Conservation (phyloP, 2,113 vertebrate species). For the Picathartes gymnocephalus region DNA sequence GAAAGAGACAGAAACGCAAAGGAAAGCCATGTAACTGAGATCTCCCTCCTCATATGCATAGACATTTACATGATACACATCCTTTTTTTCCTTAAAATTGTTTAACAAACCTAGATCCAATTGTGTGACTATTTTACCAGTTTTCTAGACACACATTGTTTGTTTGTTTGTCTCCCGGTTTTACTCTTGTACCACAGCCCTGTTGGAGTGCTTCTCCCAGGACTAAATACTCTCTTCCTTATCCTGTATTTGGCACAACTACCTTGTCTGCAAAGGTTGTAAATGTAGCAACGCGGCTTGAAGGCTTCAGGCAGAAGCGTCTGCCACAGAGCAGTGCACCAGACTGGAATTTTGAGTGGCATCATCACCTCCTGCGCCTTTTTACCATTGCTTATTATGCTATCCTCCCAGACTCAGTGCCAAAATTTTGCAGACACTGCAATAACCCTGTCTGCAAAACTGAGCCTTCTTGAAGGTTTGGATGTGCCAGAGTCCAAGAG, state of each 20-base stretch:
- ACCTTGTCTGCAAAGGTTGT: neutral
- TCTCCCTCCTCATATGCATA: neutral
- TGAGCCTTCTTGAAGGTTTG: neutral
- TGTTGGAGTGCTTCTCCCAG: neutral
- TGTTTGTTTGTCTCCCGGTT: neutral
- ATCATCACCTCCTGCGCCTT: constrained; percentile 20
- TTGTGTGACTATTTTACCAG: neutral
- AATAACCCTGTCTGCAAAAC: neutral
- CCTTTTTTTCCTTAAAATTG: neutral
- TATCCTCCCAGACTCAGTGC: neutral
- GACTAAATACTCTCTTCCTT: neutral
- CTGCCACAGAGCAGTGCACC: neutral
- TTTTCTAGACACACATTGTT: neutral
- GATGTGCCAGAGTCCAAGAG: neutral
- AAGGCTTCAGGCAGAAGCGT: neutral
- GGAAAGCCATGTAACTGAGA: neutral
- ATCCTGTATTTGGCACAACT: neutral
- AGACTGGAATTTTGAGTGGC: constrained; percentile 34
- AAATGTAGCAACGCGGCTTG: neutral
- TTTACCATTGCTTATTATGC: neutral
- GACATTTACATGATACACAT: neutral
- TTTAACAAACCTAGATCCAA: neutral
- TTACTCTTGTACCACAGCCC: neutral
- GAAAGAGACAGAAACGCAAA: neutral
- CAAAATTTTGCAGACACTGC: neutral